Percentiles rank a stretch among this genome's conserved stretches.
phyloP scores from a whole-genome alignment of 2,113 vertebrate species.

The Chaenogobius annularis region DNA sequence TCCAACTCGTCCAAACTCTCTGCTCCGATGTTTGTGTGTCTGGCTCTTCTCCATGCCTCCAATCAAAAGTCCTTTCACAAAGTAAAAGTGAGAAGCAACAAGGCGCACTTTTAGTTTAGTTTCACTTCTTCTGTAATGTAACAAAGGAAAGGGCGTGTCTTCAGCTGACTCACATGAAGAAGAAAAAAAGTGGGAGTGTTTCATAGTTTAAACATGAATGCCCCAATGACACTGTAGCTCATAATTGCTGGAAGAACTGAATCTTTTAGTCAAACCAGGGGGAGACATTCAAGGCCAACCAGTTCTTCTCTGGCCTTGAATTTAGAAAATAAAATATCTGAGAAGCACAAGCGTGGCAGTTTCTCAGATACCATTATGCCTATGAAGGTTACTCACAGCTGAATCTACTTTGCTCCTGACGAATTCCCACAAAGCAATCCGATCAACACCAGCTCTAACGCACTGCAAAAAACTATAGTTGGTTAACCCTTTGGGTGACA shows the following conservation, averaged over 20 bases:
- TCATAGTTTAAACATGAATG: background rate
- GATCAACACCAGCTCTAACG: background rate
- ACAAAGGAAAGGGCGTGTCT: conserved; percentile 22
- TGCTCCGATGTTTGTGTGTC: conserved; percentile 67
- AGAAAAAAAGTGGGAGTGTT: background rate
- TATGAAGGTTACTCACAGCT: background rate
- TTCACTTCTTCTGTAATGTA: conserved; percentile 22
- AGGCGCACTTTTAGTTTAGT: background rate
- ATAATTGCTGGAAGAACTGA: background rate
- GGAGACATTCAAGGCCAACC: background rate
- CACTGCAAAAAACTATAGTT: background rate
- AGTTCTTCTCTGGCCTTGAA: background rate
- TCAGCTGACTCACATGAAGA: conserved; percentile 3
- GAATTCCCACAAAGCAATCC: background rate
- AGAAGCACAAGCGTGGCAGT: background rate
- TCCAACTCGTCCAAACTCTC: conserved; percentile 35
- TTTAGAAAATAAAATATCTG: background rate
- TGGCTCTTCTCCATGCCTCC: conserved; percentile 63
- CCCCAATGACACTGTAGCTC: background rate
- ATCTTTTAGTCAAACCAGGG: background rate
- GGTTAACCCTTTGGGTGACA: background rate
- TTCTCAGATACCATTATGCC: background rate
- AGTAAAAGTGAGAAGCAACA: background rate
- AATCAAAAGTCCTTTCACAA: conserved; percentile 18
- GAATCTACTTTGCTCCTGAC: background rate